These are phyloP conservation scores for Rhinoderma darwinii DNA, from an alignment of 2,113 vertebrate species.

Conservation along the genomic window DNA sequence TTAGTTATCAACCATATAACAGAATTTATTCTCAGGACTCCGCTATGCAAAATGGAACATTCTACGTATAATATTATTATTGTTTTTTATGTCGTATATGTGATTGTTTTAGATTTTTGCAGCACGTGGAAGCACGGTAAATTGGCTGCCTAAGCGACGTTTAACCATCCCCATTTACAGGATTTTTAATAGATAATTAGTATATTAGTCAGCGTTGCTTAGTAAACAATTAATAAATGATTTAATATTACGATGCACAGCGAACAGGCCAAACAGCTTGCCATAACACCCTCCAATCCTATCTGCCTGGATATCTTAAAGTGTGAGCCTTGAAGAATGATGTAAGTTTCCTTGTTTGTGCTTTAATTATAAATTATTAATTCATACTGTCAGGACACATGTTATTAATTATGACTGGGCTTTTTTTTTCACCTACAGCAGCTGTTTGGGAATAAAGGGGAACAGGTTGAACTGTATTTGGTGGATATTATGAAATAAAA, in stretches of 20 bases:
- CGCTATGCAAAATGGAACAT: neutral
- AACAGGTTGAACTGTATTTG: conserved; percentile 59
- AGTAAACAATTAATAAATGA: conserved; percentile 62
- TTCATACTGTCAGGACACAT: conserved; percentile 76
- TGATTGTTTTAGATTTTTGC: conserved; percentile 60
- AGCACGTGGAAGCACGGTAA: conserved; percentile 34
- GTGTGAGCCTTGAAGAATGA: conserved; percentile 69
- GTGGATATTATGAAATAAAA: neutral
- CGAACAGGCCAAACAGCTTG: conserved; percentile 56
- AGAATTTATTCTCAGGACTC: conserved; percentile 59
- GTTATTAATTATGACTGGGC: conserved; percentile 77
- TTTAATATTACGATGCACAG: conserved; percentile 48
- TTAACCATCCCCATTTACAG: conserved; percentile 42
- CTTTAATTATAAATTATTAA: conserved; percentile 80
- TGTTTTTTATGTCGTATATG: conserved; percentile 62
- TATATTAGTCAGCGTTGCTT: conserved; percentile 62
- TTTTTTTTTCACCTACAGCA: conserved; percentile 69
- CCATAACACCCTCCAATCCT: conserved; percentile 51
- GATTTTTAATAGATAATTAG: conserved; percentile 48
- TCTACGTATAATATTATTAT: neutral
- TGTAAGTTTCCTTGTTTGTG: conserved; percentile 69
- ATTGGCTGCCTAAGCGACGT: conserved; percentile 43
- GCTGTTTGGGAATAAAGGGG: conserved; percentile 71
- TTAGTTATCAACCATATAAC: conserved; percentile 52
- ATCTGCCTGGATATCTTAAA: conserved; percentile 59